phyloP scores from a whole-genome alignment of 2,797 vertebrate genomes.

The Cynopterus sphinx region DNA sequence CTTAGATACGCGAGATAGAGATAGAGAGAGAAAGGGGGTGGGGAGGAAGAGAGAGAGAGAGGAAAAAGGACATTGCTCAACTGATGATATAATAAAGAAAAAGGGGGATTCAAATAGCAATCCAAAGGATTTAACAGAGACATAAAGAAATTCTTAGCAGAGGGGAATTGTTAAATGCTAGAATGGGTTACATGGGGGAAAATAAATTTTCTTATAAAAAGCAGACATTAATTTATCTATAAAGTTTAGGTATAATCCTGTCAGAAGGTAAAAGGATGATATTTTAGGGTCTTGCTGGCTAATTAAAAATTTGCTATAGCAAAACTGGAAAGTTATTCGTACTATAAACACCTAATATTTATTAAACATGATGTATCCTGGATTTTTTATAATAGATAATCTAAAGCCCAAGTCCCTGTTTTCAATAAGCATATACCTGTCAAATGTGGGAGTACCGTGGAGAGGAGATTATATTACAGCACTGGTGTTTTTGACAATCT shows the following conservation, averaged over 20 bases:
- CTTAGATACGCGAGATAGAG: neutral
- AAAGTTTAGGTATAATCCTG: conserved; percentile 24
- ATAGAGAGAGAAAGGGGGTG: no score
- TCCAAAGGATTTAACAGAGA: conserved; percentile 44
- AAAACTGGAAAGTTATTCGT: neutral
- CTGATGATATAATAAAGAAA: neutral
- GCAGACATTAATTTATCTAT: conserved; percentile 47
- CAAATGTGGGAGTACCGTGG: neutral
- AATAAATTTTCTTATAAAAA: conserved; percentile 50
- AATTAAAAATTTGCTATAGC: conserved; percentile 43
- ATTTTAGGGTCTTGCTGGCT: conserved; percentile 6
- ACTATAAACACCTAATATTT: neutral
- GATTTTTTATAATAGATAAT: neutral
- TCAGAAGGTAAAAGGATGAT: neutral
- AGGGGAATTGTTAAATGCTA: neutral
- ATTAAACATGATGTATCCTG: neutral
- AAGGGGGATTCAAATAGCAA: neutral
- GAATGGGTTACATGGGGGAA: conserved; percentile 44
- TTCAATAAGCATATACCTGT: neutral
- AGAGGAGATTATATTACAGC: neutral
- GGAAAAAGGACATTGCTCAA: neutral
- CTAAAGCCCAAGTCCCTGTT: neutral
- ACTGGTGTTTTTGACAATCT: neutral
- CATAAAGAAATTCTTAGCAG: conserved; percentile 31
- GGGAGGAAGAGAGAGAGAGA: neutral